Base-by-base conservation (phyloP, 1,140 invertebrate species). In the Platyscapa corneri region DNA sequence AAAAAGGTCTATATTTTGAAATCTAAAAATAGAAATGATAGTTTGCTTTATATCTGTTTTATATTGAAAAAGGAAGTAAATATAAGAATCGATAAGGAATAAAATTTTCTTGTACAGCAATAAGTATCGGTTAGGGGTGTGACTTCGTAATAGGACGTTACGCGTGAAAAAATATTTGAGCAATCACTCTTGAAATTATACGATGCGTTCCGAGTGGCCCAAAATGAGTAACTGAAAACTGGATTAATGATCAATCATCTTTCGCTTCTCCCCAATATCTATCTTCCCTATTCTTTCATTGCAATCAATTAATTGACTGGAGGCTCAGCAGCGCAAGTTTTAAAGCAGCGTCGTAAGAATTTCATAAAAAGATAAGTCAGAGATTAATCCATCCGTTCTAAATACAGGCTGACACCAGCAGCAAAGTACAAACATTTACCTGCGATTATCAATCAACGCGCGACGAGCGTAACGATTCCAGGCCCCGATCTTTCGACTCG, bases 371-470 rank as follows among this genome's bases (percentile, higher is more conserved):
- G 64, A 81, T 37, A 32, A 53, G 3, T 18, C 18, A 16, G 23
- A 74, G 27, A 74, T 72, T 82, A 82, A 82, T 82, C 67, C 81
- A 60, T 37, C 70, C 60, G 23, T 20, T 32, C 49, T 82, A 82
- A 82, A 82, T 82, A 60, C 23, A 74, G 39, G 5, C 80, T 82
- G 56, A 39, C 56, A 64, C 77, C 32, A 0, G 30, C 77, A 64
- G 34, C 70, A 74, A 74, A 42, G 10, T 42, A 64, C 77, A 64
- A 30, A 79, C 49, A 27, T 64, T 49, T 23, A 74, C 46, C 8
- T 32, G 18, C 79, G 81, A 74, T 49, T 74, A 82, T 82, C 49
- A 39, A 75, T 82, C 81, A 82, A 30, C 2, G 78, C 49, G 14
- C 30, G 14, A 30, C 8, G 6, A 78, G 14, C 72, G 20, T 27